A percentile compares a stretch with the other conserved stretches of the same genome.
These are phyloP conservation scores for Perizoma affinitatum DNA, from an alignment of 2,888 invertebrate genomes.

Conservation along the genomic window DNA sequence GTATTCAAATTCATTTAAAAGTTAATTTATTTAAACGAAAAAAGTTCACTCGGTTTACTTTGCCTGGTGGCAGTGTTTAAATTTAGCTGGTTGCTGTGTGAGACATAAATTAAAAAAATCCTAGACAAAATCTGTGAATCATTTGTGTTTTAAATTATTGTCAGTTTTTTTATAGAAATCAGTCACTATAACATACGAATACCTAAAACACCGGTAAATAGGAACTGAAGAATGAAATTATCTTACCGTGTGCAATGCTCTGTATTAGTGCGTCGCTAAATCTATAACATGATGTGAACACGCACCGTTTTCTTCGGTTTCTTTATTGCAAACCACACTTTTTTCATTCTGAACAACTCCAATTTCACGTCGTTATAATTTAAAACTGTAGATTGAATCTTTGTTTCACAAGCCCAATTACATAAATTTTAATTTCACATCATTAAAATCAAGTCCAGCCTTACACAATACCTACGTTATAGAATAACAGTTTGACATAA, in stretches of 20 bases:
- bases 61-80: too few species aligned
- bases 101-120: too few species aligned
- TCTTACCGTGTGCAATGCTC: slow-evolving; percentile 54
- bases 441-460: slow-evolving; percentile 25
- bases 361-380: slow-evolving; percentile 16
- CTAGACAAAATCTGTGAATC: too few species aligned
- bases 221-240: slow-evolving; percentile 15
- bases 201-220: neutral
- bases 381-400: slow-evolving; percentile 13
- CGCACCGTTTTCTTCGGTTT: slow-evolving; percentile 72
- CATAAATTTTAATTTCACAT: slow-evolving; percentile 29
- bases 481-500: slow-evolving; percentile 18
- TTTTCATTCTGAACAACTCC: slow-evolving; percentile 53
- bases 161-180: neutral
- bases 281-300: slow-evolving; percentile 47
- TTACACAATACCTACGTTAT: slow-evolving; percentile 19
- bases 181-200: neutral
- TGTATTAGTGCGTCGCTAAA: slow-evolving; percentile 56
- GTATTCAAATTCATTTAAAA: too few species aligned
- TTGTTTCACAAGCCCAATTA: slow-evolving; percentile 29
- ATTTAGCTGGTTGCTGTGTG: too few species aligned
- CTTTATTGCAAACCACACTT: slow-evolving; percentile 63
- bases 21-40: too few species aligned
- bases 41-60: too few species aligned
- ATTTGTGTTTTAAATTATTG: too few species aligned